phyloP scores from a whole-genome alignment of 2,113 vertebrate species.

The Cygnus atratus region DNA sequence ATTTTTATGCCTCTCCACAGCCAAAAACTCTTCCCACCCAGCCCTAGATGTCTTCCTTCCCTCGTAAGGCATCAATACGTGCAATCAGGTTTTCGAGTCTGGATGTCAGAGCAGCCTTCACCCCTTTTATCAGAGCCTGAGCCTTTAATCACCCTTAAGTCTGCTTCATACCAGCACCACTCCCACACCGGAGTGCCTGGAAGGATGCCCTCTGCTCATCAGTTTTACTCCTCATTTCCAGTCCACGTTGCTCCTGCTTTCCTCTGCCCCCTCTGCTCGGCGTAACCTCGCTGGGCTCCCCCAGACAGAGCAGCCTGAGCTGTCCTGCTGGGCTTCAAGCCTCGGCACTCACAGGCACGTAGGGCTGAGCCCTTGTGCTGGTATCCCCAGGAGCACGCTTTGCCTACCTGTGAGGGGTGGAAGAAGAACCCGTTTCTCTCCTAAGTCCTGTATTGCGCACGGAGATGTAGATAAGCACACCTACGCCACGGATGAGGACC shows the following conservation, averaged over 20 bases:
- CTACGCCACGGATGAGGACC: not conserved
- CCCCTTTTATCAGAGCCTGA: not conserved
- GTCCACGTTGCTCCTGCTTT: not conserved
- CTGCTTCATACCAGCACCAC: not conserved
- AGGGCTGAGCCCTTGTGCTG: not conserved
- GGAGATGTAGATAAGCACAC: not conserved
- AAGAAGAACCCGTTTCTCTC: fast-evolving
- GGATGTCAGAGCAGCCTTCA: not conserved
- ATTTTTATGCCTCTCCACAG: not conserved
- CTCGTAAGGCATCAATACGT: not conserved
- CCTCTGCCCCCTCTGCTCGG: not conserved
- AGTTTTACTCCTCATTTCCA: not conserved
- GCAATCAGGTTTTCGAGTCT: not conserved
- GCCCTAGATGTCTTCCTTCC: not conserved
- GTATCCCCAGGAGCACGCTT: not conserved
- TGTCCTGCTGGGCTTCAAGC: not conserved
- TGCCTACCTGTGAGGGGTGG: not conserved
- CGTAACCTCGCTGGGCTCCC: not conserved
- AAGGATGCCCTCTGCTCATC: not conserved
- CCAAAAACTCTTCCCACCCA: not conserved
- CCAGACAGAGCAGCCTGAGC: not conserved
- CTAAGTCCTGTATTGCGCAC: not conserved
- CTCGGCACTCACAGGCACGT: not conserved
- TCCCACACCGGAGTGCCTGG: not conserved
- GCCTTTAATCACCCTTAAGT: not conserved